Conservation (phyloP, 2,113 vertebrate species). For the Leptocoma aspasia region DNA sequence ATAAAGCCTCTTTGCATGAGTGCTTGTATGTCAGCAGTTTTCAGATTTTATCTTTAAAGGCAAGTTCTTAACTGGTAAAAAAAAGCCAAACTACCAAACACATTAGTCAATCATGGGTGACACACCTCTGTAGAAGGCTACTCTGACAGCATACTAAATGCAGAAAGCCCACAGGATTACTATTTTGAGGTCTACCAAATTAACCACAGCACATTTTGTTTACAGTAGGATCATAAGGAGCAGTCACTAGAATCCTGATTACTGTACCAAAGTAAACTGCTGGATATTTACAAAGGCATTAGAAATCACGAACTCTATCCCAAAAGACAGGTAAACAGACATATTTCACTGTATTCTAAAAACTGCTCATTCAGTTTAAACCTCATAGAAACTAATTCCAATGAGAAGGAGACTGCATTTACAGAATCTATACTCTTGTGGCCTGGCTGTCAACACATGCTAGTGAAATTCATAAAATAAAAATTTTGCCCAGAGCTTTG, state of each 20-base stretch:
- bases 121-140: background rate
- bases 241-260: background rate
- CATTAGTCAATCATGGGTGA: background rate
- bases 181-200: constrained; percentile 23
- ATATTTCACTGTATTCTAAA: background rate
- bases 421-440: background rate
- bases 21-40: background rate
- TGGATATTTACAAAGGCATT: background rate
- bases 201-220: background rate
- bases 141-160: background rate
- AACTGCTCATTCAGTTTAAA: background rate
- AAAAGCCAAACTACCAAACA: background rate
- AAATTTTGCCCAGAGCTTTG: background rate
- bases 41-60: constrained; percentile 1
- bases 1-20: background rate
- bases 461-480: background rate
- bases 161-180: constrained; percentile 3
- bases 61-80: background rate
- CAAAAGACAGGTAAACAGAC: background rate
- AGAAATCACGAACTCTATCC: background rate
- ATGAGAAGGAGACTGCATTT: background rate
- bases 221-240: background rate
- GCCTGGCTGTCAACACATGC: background rate
- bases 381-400: background rate
- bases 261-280: background rate